phyloP scores from a whole-genome alignment of 2,113 vertebrate species.

The Rattus rattus region DNA sequence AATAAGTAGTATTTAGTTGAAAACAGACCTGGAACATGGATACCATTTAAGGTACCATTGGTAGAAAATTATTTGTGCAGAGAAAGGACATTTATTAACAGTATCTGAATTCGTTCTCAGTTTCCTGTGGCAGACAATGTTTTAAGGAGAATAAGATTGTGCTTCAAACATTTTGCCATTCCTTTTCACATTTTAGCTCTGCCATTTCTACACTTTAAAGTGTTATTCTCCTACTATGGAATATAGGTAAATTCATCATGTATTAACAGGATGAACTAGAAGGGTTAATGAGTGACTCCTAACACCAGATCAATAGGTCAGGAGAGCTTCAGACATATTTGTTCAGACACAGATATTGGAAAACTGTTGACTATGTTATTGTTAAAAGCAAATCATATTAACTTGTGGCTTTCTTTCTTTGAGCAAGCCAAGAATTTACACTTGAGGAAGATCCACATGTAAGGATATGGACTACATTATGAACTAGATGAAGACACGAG shows the following conservation, averaged over 20 bases:
- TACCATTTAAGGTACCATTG: neutral
- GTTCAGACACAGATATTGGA: neutral
- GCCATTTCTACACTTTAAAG: neutral
- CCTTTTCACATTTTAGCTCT: neutral
- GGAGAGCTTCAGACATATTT: neutral
- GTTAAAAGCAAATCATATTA: neutral
- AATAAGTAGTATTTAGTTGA: neutral
- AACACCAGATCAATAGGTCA: neutral
- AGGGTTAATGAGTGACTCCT: neutral
- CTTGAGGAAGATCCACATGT: neutral
- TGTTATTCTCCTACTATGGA: neutral
- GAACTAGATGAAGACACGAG: neutral
- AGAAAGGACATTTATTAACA: neutral
- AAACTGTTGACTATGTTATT: neutral
- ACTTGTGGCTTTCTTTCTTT: rapidly evolving
- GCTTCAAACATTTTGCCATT: neutral
- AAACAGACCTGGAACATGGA: neutral
- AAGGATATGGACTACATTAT: neutral
- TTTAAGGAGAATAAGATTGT: neutral
- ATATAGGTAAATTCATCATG: neutral
- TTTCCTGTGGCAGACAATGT: neutral
- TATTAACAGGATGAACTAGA: rapidly evolving
- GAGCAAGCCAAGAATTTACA: neutral
- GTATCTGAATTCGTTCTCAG: neutral
- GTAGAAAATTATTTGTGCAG: neutral